Conservation (phyloP, 2,113 vertebrate species). For the Phrynosoma blainvillii region DNA sequence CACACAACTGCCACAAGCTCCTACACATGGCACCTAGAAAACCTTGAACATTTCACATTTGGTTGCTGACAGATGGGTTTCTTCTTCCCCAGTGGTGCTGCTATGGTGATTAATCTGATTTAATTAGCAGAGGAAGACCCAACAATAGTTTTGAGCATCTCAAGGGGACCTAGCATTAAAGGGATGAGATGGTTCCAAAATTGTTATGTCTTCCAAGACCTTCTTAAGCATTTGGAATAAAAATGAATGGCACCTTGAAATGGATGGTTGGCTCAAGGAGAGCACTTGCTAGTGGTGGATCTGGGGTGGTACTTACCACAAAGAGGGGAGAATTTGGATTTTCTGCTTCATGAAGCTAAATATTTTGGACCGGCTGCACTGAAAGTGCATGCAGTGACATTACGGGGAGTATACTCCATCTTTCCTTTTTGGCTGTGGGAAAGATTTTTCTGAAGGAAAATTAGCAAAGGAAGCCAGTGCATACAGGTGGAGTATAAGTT, state of each 20-base stretch:
- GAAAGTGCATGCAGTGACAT: neutral
- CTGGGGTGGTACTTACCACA: neutral
- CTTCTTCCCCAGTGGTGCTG: neutral
- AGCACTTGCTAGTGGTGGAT: neutral
- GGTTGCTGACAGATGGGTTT: neutral
- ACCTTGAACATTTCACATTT: neutral
- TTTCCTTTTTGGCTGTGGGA: neutral
- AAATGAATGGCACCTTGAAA: neutral
- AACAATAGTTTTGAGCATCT: neutral
- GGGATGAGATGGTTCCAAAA: neutral
- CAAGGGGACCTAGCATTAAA: neutral
- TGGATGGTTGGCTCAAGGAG: neutral
- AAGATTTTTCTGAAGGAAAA: neutral
- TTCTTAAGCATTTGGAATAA: neutral
- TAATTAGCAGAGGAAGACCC: neutral
- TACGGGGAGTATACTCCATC: neutral
- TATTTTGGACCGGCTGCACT: neutral
- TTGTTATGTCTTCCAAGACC: neutral
- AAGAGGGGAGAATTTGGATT: neutral
- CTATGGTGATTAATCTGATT: conserved; percentile 9
- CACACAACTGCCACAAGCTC: no score
- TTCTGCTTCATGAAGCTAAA: neutral
- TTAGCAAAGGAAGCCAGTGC: neutral
- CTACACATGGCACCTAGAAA: neutral
- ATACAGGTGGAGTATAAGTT: neutral